Base-by-base conservation (phyloP, 2,797 vertebrate species). In the Buceros bicornis region DNA sequence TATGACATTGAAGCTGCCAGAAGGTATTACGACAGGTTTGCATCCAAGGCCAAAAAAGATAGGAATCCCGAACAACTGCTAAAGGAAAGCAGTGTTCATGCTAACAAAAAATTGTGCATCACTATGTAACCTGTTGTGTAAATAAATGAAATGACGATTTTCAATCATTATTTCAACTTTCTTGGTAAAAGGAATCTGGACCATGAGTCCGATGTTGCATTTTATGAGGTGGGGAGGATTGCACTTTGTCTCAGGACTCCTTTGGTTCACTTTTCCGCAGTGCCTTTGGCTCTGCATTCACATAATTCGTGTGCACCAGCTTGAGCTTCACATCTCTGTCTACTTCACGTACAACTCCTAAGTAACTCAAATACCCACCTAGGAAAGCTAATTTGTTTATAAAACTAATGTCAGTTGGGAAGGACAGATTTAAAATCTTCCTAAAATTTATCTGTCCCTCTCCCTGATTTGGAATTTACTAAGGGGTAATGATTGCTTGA, bases 401-500 rank as follows among this genome's bases (percentile, higher is more conserved):
- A 11, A 69, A 77, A 80, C 3, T 42, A 33, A 47, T n/a, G 24
- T 33, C 71, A 66, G n/a, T 31, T 48, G 50, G 45, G 56, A 93
- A 91, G 16, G 67, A 48, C 11, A 31, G 26, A 29, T 66, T 64
- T 67, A 28, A 96, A 90, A 66, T 79, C 62, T 82, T 69, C 17
- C 40, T 73, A 16, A 71, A 89, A 81, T 54, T 76, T 66, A 66
- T 43, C 60, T 67, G 73, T 87, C 57, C 48, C 64, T 65, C 25
- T 40, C 40, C 13, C 35, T 42, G 45, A 62, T 80, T 81, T 81
- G 37, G 11, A 48, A 48, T 82, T 90, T 90, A 57, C 61, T 60
- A 40, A 61, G 42, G 61, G 58, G 31, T 94, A 45, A 84, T 94
- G 89, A 94, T 95, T 94, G 86, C 83, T 82, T 85, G 82, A 71